Conservation (phyloP, 2,888 invertebrate genomes). For the Halictus ligatus region DNA sequence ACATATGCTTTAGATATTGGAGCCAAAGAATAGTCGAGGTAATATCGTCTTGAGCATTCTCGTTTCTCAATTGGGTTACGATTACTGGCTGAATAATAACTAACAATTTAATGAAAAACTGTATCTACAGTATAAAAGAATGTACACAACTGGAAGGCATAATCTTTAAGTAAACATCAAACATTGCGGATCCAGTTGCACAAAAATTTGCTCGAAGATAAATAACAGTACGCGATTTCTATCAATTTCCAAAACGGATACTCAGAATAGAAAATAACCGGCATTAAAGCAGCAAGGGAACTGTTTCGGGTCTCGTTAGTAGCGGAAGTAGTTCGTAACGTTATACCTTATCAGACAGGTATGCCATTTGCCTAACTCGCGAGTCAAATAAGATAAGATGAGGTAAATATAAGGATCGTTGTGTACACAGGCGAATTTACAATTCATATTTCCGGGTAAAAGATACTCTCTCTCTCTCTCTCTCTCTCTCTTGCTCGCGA, state of each 20-base stretch:
- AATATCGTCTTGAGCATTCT: background rate
- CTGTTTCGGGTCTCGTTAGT: background rate
- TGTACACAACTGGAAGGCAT: too few species aligned
- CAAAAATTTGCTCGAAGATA: background rate
- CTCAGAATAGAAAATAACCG: background rate
- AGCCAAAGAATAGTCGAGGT: background rate
- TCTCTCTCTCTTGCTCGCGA: background rate
- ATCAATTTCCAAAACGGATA: background rate
- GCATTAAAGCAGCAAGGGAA: background rate
- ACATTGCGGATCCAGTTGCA: too few species aligned
- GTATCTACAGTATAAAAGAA: too few species aligned
- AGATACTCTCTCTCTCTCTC: background rate
- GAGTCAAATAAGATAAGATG: background rate
- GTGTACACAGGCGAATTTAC: background rate
- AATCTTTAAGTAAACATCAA: too few species aligned
- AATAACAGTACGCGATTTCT: background rate
- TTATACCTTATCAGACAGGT: background rate
- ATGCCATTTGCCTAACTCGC: background rate
- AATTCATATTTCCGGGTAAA: background rate
- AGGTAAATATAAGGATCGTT: background rate
- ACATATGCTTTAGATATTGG: slow-evolving; percentile 8
- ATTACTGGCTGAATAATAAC: background rate
- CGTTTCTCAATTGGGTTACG: background rate
- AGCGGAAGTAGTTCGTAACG: background rate
- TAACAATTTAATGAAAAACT: too few species aligned